phyloP scores from a whole-genome alignment of 2,888 invertebrate genomes.

The Agrochola lota region DNA sequence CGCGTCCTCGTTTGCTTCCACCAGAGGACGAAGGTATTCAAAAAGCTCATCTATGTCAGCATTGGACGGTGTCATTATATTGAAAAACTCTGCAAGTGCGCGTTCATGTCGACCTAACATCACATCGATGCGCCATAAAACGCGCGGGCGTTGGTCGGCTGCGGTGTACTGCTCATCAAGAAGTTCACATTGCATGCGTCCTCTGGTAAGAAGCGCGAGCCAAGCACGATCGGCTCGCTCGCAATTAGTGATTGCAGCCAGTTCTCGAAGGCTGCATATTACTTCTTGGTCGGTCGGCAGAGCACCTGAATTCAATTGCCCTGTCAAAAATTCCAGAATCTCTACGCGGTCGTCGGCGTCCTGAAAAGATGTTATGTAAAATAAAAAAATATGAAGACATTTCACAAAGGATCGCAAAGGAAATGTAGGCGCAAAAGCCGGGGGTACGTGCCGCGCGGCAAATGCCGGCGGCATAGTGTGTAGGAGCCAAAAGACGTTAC shows the following conservation, averaged over 20 bases:
- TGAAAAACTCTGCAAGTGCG: conserved; percentile 78
- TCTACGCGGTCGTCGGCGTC: conserved; percentile 80
- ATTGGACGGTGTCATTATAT: conserved; percentile 76
- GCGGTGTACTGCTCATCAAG: conserved; percentile 65
- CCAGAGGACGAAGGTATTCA: conserved; percentile 76
- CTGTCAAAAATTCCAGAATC: conserved; percentile 83
- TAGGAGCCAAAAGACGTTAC: no score
- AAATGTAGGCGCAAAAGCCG: no score
- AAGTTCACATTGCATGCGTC: conserved; percentile 72
- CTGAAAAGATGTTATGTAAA: conserved; percentile 70
- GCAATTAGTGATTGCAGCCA: conserved; percentile 73
- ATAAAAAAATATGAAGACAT: conserved; percentile 6
- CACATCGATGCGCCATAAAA: conserved; percentile 79
- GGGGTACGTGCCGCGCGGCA: no score
- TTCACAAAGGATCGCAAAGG: no score
- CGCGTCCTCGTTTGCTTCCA: conserved; percentile 68
- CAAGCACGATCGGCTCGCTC: conserved; percentile 84
- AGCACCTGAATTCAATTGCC: conserved; percentile 81
- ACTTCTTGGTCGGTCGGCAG: conserved; percentile 82
- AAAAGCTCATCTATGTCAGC: conserved; percentile 83
- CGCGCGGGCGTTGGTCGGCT: conserved; percentile 74
- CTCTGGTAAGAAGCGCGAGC: conserved; percentile 74
- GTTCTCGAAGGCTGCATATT: conserved; percentile 73
- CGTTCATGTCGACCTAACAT: conserved; percentile 71
- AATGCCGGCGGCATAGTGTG: no score